Base-by-base conservation (phyloP, 2,113 vertebrate species). In the Corvus hawaiiensis region DNA sequence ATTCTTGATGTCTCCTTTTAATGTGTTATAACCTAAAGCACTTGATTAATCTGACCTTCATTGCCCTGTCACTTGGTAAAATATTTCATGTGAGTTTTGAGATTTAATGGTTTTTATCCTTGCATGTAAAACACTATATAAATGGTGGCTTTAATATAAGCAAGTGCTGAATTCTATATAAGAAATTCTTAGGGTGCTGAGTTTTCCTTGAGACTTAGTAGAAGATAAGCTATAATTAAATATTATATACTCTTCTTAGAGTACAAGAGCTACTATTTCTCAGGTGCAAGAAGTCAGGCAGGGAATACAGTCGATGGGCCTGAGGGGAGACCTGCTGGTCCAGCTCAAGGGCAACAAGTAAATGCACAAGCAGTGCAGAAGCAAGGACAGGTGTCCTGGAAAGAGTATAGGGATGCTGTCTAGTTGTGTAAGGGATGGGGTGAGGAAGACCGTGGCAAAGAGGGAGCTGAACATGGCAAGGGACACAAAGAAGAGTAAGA, bases 301-400 rank as follows among this genome's bases (percentile, higher is more conserved):
- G 49, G 39, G 48, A 39, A n/a, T 33, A n/a, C 39, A 48, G 0
- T n/a, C 3, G 1, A 5, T 69, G 33, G 23, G 12, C 22, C 8
- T n/a, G n/a, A 54, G 24, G 39, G 3, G 15, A 61, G 46, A 69
- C 18, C 46, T 61, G 15, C 37, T 78, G 64, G 16, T 46, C 56
- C 24, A 33, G 3, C 28, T 46, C 16, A 37, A 78, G 23, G n/a
- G 23, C 23, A 62, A 4, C 49, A 69, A 28, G 23, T 14, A 69
- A 33, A 28, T 62, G 39, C 18, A 37, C 15, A 33, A 33, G 39
- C 27, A 23, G 15, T 51, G 39, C 4, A 1, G 64, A 78, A 62
- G 33, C 23, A 69, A 69, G 64, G 39, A 69, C 14, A 10, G 4
- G 8, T 77, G 12, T 54, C 18, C 18, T 46, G 39, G 23, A 27